Evolutionary conservation across 1,140 invertebrate species (phyloP), one percentile per base, ranked within the genome.

Genomic region (Macrocentrus cingulum): DNA sequence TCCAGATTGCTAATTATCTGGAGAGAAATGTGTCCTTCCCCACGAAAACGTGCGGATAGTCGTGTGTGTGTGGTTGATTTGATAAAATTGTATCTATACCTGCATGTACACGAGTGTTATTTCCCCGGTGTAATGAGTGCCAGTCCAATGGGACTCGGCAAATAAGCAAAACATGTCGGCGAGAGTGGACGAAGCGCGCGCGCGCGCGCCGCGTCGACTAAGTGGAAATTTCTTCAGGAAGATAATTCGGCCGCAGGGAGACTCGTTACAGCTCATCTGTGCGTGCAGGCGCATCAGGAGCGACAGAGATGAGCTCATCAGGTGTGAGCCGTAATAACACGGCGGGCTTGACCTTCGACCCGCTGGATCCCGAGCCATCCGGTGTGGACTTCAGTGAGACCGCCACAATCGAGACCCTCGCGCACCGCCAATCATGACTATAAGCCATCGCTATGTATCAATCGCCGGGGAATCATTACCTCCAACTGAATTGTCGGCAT

Each of bases 301-400:
- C 20, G 32, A 42, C 50, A 56, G 34, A 41, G 46, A 39, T 49
- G 63, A 59, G 69, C 60, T 72, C 75, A 39, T 39, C 36, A 76
- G 76, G 76, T 79, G 75, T 73, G 72, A 77, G 75, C 67, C 69
- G 69, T 79, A 79, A 79, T 79, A 72, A 79, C 66, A 79, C 66
- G 63, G 73, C 70, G 53, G 68, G 46, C 62, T 68, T 69, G 73
- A 66, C 72, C 74, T 74, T 59, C 70, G 68, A 79, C 75, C 72
- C 60, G 56, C 53, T 56, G 65, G 68, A 68, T 68, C 66, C 66
- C 61, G 65, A 61, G 55, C 58, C 60, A 62, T 36, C 49, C 13
- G 20, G 16, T 55, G 39, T 66, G 39, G 66, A 75, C 70, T 72
- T 76, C 71, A 75, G 65, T 75, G 60, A 67, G 55, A 66, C 74